These are phyloP conservation scores for Antrozous pallidus DNA, from an alignment of 2,797 vertebrate species.

Conservation along the genomic window DNA sequence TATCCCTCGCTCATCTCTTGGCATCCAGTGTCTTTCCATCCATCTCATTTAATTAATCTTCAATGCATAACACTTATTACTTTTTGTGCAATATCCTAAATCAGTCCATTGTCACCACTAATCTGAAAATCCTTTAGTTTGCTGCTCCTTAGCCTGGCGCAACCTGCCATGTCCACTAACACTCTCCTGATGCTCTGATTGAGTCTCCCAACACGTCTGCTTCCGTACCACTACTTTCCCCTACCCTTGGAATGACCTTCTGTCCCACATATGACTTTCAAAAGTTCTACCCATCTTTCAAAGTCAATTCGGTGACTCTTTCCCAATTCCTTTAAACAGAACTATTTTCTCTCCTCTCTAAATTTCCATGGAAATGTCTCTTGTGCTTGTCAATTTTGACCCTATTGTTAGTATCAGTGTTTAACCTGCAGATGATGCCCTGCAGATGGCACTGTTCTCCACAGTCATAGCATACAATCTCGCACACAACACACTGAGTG, in stretches of 20 bases:
- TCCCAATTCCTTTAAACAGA: not conserved
- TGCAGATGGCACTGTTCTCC: not conserved
- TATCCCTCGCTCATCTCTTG: not conserved
- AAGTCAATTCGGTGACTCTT: not conserved
- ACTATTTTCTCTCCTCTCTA: not conserved
- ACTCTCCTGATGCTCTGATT: not conserved
- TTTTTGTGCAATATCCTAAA: not conserved
- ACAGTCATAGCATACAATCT: not conserved
- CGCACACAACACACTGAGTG: not conserved
- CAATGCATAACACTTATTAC: not conserved
- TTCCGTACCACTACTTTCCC: not conserved
- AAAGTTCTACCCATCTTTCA: not conserved
- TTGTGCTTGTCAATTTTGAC: not conserved
- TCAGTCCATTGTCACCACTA: not conserved
- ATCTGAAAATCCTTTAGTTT: not conserved
- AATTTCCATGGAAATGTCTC: not conserved
- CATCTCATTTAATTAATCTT: not conserved
- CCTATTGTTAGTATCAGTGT: not conserved
- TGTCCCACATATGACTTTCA: not conserved
- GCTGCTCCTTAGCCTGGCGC: not conserved
- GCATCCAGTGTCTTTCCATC: not conserved
- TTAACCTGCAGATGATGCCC: not conserved
- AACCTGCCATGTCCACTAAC: not conserved
- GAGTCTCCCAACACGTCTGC: not conserved
- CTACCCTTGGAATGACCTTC: not conserved